These are phyloP conservation scores for Cepaea nemoralis DNA, from an alignment of 1,140 invertebrate species.

Conservation along the genomic window DNA sequence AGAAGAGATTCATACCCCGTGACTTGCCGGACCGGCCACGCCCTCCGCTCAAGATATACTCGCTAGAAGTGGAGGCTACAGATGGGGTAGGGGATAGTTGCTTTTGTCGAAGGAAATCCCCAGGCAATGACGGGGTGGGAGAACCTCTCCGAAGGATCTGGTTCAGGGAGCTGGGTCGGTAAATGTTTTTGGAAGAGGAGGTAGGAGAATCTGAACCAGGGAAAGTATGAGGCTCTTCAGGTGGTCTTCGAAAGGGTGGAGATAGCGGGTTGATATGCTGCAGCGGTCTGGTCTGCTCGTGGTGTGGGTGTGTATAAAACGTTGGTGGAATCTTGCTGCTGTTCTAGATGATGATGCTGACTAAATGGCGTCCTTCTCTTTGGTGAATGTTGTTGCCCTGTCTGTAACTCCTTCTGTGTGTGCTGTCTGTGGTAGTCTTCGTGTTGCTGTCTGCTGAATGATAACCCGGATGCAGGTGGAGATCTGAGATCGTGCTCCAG, in stretches of 20 bases:
- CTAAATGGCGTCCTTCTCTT: neutral
- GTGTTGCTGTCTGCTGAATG: conserved; percentile 3
- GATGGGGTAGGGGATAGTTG: conserved; percentile 35
- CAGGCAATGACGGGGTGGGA: conserved; percentile 41
- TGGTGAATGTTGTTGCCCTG: neutral
- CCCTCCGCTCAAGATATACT: conserved; percentile 14
- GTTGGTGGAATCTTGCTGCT: conserved; percentile 23
- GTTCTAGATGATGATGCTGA: conserved; percentile 14
- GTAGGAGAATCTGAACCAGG: neutral
- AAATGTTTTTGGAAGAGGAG: neutral
- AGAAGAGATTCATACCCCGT: conserved; percentile 62
- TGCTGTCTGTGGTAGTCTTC: neutral
- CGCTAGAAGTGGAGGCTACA: conserved; percentile 20
- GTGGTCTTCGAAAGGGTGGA: neutral
- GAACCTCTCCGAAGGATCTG: conserved; percentile 26
- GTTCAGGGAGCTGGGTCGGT: conserved; percentile 26
- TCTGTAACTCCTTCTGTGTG: neutral
- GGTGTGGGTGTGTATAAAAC: neutral
- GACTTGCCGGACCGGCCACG: conserved; percentile 42
- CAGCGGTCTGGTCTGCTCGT: neutral
- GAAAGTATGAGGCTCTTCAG: neutral
- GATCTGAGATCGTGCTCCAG: conserved; percentile 10
- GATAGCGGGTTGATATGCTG: neutral
- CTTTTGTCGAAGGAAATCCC: conserved; percentile 34
- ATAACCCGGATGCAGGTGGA: neutral